Evolutionary conservation across 2,888 invertebrate genomes (phyloP), one percentile per base, ranked within the genome.

Genomic region (Syrista parreyssii): DNA sequence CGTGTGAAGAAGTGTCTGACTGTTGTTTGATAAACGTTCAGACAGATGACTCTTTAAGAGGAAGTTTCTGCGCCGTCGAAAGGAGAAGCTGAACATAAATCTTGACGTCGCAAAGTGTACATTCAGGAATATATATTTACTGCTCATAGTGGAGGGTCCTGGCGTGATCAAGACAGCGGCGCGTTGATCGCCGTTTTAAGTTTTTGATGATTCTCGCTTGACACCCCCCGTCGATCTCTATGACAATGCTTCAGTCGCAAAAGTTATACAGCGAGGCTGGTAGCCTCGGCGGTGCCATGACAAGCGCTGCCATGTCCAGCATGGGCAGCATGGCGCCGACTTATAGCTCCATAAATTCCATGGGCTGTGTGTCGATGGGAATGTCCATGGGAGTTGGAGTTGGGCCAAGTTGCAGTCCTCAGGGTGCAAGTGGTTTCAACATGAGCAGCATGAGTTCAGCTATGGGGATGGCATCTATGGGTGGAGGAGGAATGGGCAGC

Each of bases 321-420:
- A 90, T 91, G 89, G 89, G 90, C 81, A 89, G 88, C 87, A 95
- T 96, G 93, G 95, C 96, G 88, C 95, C 96, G 81, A 95, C 96
- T 74, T 97, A 97, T 92, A 89, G 89, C 81, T 93, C 94, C 81
- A 96, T 96, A 92, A 96, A 96, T 92, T 94, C 96, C 75, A 96
- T 96, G 95, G 94, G 95, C 85, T 95, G 95, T 92, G 95, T 96
- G 91, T 92, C 94, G 73, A 94, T 94, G 90, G 95, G 95, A 75
- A 91, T 91, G 91, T 88, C 90, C 34, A 91, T 90, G 90, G 89
- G 88, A 76, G 89, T 89, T 30, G 90, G 90, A 36, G 89, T 89
- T 6, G 89, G 88, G 0, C 85, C 89, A 0, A 89, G 88, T 78
- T 91, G 91, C 81, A 90, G 89, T 76, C 90, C 91, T 0, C 91